Base-by-base conservation (phyloP, 1,140 invertebrate genomes). In the Leptinotarsa undecemlineata region DNA sequence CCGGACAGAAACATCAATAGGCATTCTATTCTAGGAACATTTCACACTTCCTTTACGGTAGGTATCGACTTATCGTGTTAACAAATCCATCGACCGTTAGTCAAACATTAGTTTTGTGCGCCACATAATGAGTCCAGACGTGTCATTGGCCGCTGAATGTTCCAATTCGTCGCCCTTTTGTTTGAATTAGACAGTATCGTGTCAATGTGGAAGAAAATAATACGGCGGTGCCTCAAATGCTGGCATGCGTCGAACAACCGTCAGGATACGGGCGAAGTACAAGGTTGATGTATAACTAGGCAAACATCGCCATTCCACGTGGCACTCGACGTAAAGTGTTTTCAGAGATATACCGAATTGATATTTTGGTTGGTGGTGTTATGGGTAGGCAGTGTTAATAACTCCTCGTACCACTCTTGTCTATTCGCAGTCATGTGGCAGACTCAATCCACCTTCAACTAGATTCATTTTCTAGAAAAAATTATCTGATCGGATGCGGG, bases 11-110 rank as follows among this genome's bases (percentile, higher is more conserved):
- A 57, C 15, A 57, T 57, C 51, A 57, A 57, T 57, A 57, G 14
- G 6, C n/a, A 57, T 19, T 57, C n/a, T 19, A 17, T 57, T 57
- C n/a, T 19, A 57, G 15, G 51, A 57, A 17, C 1, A 15, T 57
- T 57, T 57, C 51, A 57, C 51, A 57, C 51, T 57, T 57, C 51
- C 51, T 57, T n/a, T n/a, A 57, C n/a, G 51, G 51, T 17, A 57
- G n/a, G 51, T 57, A 57, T 57, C 51, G 14, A 57, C n/a, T 17
- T 57, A 17, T 57, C 51, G 26, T 42, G 51, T 57, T 57, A 57
- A 57, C 51, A 19, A 57, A 17, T 17, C 51, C 51, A 1, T 19
- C 51, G 15, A 57, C 51, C 51, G 51, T 57, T 57, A 19, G 15
- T 57, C 51, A 57, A 57, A 57, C 51, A 57, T 57, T 15, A 57